A percentile compares a stretch with the other conserved stretches of the same genome.
Conservation (phyloP, 2,888 invertebrate species). For the Hyppa rectilinea region DNA sequence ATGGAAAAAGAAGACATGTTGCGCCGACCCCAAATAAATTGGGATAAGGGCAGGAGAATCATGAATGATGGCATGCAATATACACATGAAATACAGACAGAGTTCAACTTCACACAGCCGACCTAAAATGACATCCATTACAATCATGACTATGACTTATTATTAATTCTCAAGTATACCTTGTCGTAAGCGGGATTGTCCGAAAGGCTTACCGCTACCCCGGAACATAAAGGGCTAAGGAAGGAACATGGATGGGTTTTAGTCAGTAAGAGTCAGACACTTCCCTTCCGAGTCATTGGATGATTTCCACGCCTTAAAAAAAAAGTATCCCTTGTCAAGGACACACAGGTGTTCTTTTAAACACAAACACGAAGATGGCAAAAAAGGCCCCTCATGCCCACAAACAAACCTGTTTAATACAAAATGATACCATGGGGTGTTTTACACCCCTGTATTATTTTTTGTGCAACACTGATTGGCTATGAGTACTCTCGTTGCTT, state of each 20-base stretch:
- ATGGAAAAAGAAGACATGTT: too few species aligned
- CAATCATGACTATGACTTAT: not conserved
- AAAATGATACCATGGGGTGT: not conserved
- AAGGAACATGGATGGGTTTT: too few species aligned
- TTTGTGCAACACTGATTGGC: not conserved
- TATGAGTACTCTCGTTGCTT: not conserved
- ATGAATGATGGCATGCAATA: too few species aligned
- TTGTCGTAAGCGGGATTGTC: too few species aligned
- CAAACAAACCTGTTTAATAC: not conserved
- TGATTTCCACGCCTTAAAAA: too few species aligned
- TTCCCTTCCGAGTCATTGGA: too few species aligned
- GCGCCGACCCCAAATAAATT: too few species aligned
- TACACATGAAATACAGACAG: too few species aligned
- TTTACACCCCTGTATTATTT: slow-evolving; percentile 1
- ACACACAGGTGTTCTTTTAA: not conserved
- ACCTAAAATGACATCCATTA: not conserved
- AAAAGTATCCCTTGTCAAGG: not conserved
- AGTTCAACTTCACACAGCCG: not conserved
- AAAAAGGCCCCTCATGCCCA: not conserved
- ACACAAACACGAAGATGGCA: not conserved
- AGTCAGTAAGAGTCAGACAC: too few species aligned
- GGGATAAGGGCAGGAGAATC: too few species aligned
- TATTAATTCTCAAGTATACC: not conserved
- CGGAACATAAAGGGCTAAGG: too few species aligned
- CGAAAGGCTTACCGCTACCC: too few species aligned